phyloP scores from a whole-genome alignment of 2,113 vertebrate genomes.

The Strix uralensis region DNA sequence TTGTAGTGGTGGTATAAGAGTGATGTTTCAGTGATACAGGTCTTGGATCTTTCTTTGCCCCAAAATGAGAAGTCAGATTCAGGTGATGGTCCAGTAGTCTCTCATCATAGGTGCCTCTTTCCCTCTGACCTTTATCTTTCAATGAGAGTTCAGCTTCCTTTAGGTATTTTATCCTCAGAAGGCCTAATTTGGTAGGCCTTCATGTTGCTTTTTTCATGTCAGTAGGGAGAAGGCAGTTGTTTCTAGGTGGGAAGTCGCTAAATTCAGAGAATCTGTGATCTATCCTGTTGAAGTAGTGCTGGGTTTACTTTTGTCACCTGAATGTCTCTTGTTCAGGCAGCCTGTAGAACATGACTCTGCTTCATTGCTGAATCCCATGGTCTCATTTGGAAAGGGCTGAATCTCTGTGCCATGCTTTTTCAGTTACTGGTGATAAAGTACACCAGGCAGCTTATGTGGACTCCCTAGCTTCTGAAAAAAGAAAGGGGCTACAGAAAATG shows the following conservation, averaged over 20 bases:
- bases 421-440: not conserved
- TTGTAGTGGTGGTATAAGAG: not conserved
- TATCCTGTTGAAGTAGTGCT: not conserved
- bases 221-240: not conserved
- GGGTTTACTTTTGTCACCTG: not conserved
- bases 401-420: not conserved
- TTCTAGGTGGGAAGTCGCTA: not conserved
- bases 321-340: accelerated
- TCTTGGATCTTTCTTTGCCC: not conserved
- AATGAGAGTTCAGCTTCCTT: not conserved
- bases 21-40: not conserved
- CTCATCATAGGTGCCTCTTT: not conserved
- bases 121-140: not conserved
- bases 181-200: not conserved
- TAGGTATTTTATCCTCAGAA: not conserved
- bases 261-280: not conserved
- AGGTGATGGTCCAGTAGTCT: not conserved
- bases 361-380: not conserved
- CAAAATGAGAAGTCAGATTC: not conserved
- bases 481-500: not conserved
- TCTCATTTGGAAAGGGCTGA: not conserved
- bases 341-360: not conserved
- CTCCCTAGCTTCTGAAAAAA: not conserved
- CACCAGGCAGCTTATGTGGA: not conserved
- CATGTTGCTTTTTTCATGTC: not conserved